Base-by-base conservation (phyloP, 1,140 invertebrate species). In the Mactra quadrangularis region DNA sequence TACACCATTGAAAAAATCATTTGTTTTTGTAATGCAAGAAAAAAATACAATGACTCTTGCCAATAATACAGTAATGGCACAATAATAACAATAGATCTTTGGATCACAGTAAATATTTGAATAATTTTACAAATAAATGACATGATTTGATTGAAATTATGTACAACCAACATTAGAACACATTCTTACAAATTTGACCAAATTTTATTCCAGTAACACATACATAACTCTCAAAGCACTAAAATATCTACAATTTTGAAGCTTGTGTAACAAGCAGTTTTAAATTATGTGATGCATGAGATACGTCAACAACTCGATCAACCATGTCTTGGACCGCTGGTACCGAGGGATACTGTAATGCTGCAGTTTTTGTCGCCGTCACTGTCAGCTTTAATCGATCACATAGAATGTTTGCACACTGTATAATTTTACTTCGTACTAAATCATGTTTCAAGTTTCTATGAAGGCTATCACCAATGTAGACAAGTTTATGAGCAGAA, bases 291-390 rank as follows among this genome's bases (percentile, higher is more conserved):
- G 96, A 96, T 72, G 96, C 93, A 90, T 96, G 95, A 0, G 96
- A 97, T 27, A 97, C 96, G 89, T 96, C 96, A 15, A 96, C 95
- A 25, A 98, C 96, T 15, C 96, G 95, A 91, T 98, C 97, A 0
- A 98, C 97, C 97, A 99, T 99, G 84, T 97, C 97, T 86, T 97
- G 97, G 0, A 98, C 97, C 0, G 97, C 97, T 25, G 94, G 95
- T 0, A 97, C 97, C 87, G 96, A 97, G 0, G 97, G 97, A 90
- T 98, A 98, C 92, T 97, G 96, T 52, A 97, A 94, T 2, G 97
- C 97, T 1, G 97, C 97, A 84, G 95, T 95, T 93, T 98, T 98
- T 0, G 97, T 98, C 89, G 97, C 97, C 15, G 95, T 94, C 0
- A 98, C 97, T 7, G 96, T 97, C 22, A 95, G 94, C 41, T 96